A percentile compares a stretch with the other conserved stretches of the same genome.
These are phyloP conservation scores for Leptinotarsa defecta DNA, from an alignment of 1,140 invertebrate species.

Conservation along the genomic window DNA sequence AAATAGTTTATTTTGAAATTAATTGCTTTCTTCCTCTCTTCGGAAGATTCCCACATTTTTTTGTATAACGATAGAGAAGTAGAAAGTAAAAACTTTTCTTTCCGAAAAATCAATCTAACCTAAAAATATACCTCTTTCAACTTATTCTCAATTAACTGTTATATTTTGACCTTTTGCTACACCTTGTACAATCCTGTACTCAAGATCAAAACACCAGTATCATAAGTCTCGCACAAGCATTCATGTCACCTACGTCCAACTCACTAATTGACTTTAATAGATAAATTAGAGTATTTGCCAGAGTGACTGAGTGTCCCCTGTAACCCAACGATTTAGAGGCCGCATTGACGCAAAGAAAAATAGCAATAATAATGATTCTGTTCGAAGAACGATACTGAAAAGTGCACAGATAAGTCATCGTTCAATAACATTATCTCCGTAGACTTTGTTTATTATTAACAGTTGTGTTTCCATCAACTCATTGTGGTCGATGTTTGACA, in stretches of 20 bases:
- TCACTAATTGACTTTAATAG: slow-evolving; percentile 52
- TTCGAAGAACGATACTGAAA: not conserved
- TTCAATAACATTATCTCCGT: slow-evolving; percentile 8
- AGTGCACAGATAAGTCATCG: slow-evolving; percentile 10
- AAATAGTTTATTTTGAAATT: too few relatives aligned
- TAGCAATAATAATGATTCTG: slow-evolving; percentile 8
- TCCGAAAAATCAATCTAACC: too few relatives aligned
- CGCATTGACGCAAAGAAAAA: slow-evolving; percentile 13
- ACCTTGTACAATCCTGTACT: not conserved
- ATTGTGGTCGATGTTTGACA: not conserved
- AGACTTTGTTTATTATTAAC: slow-evolving; percentile 15
- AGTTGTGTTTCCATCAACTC: slow-evolving; percentile 7
- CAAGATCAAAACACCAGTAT: slow-evolving; percentile 1
- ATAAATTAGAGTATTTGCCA: slow-evolving; percentile 50
- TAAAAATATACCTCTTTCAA: too few relatives aligned
- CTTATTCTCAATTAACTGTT: not conserved
- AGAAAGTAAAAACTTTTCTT: too few relatives aligned
- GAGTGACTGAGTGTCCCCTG: slow-evolving; percentile 32
- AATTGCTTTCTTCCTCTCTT: too few relatives aligned
- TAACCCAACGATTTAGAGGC: slow-evolving; percentile 30
- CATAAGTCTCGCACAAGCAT: slow-evolving; percentile 3
- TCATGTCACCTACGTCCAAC: slow-evolving; percentile 27
- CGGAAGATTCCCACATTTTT: too few relatives aligned
- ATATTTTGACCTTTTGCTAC: not conserved
- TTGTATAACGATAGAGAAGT: too few relatives aligned